phyloP scores from a whole-genome alignment of 2,797 vertebrate genomes.

The Sebastolobus alascanus region DNA sequence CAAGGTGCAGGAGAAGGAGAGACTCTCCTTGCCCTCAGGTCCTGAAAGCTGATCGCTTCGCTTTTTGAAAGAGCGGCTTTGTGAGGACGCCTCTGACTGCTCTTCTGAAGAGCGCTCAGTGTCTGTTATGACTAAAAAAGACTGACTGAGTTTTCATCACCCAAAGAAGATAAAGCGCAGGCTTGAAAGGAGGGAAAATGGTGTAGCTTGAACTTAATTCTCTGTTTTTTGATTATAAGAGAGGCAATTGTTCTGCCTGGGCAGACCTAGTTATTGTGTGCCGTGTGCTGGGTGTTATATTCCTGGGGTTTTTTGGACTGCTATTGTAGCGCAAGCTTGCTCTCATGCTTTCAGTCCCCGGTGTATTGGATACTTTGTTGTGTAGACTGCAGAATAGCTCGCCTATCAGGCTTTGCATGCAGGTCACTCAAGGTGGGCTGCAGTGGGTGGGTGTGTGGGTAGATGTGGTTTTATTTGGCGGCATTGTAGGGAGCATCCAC shows the following conservation, averaged over 20 bases:
- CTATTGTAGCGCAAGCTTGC: constrained; percentile 63
- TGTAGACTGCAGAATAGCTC: constrained; percentile 62
- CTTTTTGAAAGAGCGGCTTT: constrained; percentile 74
- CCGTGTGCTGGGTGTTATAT: constrained; percentile 65
- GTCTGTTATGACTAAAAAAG: constrained; percentile 80
- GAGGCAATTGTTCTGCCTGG: constrained; percentile 67
- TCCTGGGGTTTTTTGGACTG: constrained; percentile 46
- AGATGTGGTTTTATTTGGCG: constrained; percentile 60
- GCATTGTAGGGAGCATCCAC: constrained; percentile 34
- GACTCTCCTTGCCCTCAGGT: constrained; percentile 72
- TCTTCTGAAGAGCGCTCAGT: constrained; percentile 71
- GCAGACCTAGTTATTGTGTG: constrained; percentile 63
- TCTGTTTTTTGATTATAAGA: constrained; percentile 59
- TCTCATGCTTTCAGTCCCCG: constrained; percentile 63
- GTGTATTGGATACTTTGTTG: constrained; percentile 67
- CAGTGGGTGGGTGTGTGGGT: constrained; percentile 67
- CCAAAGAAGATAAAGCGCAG: constrained; percentile 67
- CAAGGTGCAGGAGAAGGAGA: constrained; percentile 66
- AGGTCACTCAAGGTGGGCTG: constrained; percentile 69
- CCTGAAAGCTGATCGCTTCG: constrained; percentile 76
- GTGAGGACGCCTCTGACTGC: constrained; percentile 66
- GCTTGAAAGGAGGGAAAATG: constrained; percentile 63
- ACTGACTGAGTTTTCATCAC: constrained; percentile 75
- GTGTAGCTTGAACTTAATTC: constrained; percentile 71
- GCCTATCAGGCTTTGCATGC: constrained; percentile 61